Evolutionary conservation across 2,113 vertebrate species (phyloP), one percentile per base, ranked within the genome.

Genomic region (Peromyscus leucopus): DNA sequence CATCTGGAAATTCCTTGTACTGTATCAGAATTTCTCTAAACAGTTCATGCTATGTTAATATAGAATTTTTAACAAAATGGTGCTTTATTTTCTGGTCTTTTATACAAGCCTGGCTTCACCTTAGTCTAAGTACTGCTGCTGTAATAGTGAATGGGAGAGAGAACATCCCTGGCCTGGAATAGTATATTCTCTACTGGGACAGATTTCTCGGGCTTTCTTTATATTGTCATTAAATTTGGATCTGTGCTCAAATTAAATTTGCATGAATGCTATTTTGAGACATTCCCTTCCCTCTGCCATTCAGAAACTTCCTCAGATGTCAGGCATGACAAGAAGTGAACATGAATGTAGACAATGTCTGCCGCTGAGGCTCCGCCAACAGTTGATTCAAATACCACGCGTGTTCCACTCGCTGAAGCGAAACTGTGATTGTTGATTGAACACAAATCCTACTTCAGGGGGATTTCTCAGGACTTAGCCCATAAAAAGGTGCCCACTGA

Each of bases 171-270:
- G 36, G 39, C n/a, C 24, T 67, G 3, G 0, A 59, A 13, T 59
- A 42, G 28, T 1, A 0, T 51, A 33, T 55, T 94, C 72, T 80
- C 80, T 72, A 28, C 16, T 39, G 42, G 51, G 17, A 55, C 74
- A n/a, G 57, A 80, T 75, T 93, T 87, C 39, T 76, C 51, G 8
- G 10, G 57, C 76, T 69, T 72, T 89, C 83, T 92, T 89, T 87
- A 31, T 83, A 67, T 82, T 85, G 24, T 26, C 63, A 72, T 89
- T 89, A 91, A 63, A 82, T 90, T 75, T 93, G 85, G 65, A 80
- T 85, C 92, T 85, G 19, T 63, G 39, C 33, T 96, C 48, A 42
- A 51, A 84, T 96, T 80, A 89, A 87, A 76, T 75, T 90, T 76
- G 59, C 31, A 90, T 57, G 75, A 90, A 19, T 51, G 22, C 36